A percentile compares a stretch with the other conserved stretches of the same genome.
phyloP scores from a whole-genome alignment of 2,113 vertebrate genomes.

The Poicephalus meyeri region DNA sequence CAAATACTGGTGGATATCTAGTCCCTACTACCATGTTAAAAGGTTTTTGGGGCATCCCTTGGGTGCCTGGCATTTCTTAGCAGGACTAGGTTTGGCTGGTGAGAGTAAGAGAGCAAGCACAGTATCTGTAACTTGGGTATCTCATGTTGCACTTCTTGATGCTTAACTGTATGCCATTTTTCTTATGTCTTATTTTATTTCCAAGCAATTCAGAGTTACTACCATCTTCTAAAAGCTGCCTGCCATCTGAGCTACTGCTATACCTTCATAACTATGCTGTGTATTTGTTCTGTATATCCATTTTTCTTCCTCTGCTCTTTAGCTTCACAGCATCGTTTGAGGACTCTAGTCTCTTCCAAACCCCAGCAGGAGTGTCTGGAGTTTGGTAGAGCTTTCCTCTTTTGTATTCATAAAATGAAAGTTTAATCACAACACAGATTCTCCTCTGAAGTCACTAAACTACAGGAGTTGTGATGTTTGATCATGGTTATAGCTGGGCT shows the following conservation, averaged over 20 bases:
- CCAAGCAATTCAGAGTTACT: background rate
- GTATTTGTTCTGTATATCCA: background rate
- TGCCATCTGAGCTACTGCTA: background rate
- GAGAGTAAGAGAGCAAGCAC: background rate
- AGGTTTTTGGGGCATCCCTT: background rate
- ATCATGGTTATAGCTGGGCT: background rate
- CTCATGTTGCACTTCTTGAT: background rate
- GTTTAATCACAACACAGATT: background rate
- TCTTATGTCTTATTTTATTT: background rate
- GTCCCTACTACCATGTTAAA: background rate
- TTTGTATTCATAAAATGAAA: background rate
- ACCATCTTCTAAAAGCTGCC: background rate
- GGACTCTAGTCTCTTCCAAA: background rate
- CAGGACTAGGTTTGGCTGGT: background rate
- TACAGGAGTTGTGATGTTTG: background rate
- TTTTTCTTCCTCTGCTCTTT: background rate
- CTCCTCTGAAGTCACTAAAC: background rate
- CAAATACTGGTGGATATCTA: background rate
- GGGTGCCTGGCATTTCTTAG: background rate
- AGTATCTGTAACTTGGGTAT: background rate
- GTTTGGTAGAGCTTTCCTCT: background rate
- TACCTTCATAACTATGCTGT: background rate
- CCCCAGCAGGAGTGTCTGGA: background rate
- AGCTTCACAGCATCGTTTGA: background rate
- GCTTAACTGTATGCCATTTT: background rate